These are phyloP conservation scores for Rhagium mordax DNA, from an alignment of 2,888 invertebrate species.

Conservation along the genomic window DNA sequence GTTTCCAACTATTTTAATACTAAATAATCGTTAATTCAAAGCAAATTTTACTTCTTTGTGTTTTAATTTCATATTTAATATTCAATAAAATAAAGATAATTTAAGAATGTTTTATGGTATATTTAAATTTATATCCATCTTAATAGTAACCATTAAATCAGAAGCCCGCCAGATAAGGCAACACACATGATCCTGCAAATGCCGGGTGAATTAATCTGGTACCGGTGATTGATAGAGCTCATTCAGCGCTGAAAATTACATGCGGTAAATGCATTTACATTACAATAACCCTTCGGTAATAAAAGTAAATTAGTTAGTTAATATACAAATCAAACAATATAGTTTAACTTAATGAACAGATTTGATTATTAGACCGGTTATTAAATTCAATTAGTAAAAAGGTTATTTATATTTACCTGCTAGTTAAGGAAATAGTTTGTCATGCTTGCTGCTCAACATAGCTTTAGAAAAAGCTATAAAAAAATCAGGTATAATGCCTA, in stretches of 20 bases:
- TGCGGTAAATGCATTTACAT: slow-evolving; percentile 38
- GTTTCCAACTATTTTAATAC: too few relatives aligned
- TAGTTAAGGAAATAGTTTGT: neutral
- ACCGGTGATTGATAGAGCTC: slow-evolving; percentile 48
- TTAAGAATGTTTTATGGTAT: neutral
- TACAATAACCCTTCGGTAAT: slow-evolving; percentile 33
- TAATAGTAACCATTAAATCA: neutral
- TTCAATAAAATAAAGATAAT: neutral
- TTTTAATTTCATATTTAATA: too few relatives aligned
- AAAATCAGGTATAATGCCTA: too few relatives aligned
- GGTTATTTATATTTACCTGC: neutral
- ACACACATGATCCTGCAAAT: slow-evolving; percentile 42
- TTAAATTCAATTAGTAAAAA: neutral
- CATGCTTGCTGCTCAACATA: too few relatives aligned
- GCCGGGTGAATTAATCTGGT: slow-evolving; percentile 44
- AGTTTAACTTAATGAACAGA: slow-evolving; percentile 13
- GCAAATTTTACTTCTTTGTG: too few relatives aligned
- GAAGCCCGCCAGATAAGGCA: slow-evolving; percentile 19
- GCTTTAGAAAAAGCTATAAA: too few relatives aligned
- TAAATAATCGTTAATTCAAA: too few relatives aligned
- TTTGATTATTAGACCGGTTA: neutral
- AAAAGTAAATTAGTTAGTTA: slow-evolving; percentile 35
- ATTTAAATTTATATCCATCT: neutral
- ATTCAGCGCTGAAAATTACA: slow-evolving; percentile 43
- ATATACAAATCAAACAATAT: slow-evolving; percentile 31